phyloP scores from a whole-genome alignment of 2,888 invertebrate genomes.

The Oxytorus armatus region DNA sequence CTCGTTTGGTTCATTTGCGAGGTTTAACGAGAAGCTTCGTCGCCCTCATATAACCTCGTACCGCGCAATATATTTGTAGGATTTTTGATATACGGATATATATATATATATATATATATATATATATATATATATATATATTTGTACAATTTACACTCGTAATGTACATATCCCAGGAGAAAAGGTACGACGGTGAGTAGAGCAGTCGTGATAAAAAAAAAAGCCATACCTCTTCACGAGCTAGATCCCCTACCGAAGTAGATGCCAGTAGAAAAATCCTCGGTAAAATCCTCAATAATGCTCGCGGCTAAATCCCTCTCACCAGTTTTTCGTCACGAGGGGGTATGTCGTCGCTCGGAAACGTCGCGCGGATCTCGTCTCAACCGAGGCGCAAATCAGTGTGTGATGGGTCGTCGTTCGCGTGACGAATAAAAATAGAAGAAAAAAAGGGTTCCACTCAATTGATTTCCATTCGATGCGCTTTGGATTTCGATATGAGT shows the following conservation, averaged over 20 bases:
- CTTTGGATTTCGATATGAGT: not conserved
- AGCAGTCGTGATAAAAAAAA: conserved; percentile 45
- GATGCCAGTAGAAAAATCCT: conserved; percentile 39
- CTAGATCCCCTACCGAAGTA: conserved; percentile 12
- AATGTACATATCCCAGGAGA: conserved; percentile 2
- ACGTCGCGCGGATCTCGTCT: conserved; percentile 3
- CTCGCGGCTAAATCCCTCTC: conserved; percentile 8
- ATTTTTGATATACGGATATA: not conserved
- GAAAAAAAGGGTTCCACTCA: not conserved
- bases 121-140: conserved; percentile 38
- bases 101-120: not conserved
- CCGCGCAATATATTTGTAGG: conserved; percentile 48
- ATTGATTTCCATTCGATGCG: conserved; percentile 33
- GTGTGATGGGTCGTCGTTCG: not conserved
- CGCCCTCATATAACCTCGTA: conserved; percentile 37
- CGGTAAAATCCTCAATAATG: conserved; percentile 47
- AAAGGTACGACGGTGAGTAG: conserved; percentile 24
- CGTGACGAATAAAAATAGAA: conserved; percentile 2
- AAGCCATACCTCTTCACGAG: conserved; percentile 34
- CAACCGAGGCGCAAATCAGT: conserved; percentile 16
- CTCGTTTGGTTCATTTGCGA: conserved; percentile 66
- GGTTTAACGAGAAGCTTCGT: conserved; percentile 63
- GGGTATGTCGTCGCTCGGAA: not conserved
- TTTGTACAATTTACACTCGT: conserved; percentile 25
- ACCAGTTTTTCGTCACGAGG: conserved; percentile 18